Conservation (phyloP, 2,113 vertebrate genomes). For the Chloroceryle aenea region DNA sequence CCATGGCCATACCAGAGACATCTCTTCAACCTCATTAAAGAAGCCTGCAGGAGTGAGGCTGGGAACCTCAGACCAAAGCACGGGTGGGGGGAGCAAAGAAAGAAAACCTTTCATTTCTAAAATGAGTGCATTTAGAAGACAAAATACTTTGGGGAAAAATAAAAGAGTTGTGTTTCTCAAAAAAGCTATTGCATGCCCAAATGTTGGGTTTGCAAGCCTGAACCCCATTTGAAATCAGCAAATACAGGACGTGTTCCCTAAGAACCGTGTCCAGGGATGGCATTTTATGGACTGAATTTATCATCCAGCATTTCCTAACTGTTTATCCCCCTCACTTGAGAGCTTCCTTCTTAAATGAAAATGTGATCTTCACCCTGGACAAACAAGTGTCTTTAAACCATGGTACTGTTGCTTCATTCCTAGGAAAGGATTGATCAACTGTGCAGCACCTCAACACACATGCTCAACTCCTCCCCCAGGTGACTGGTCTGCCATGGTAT, state of each 20-base stretch:
- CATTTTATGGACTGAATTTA: neutral
- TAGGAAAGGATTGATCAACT: neutral
- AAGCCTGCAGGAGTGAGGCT: neutral
- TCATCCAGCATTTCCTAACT: neutral
- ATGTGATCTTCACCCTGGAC: neutral
- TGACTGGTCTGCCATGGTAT: neutral
- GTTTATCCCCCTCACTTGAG: neutral
- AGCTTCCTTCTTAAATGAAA: neutral
- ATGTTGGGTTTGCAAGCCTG: neutral
- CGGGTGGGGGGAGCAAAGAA: neutral
- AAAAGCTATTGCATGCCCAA: neutral
- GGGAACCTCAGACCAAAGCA: neutral
- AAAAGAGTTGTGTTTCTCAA: neutral
- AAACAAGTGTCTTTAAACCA: neutral
- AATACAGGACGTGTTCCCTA: neutral
- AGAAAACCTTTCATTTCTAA: neutral
- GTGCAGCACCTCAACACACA: neutral
- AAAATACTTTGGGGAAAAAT: neutral
- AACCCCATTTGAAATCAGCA: neutral
- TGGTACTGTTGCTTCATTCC: neutral
- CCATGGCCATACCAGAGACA: neutral
- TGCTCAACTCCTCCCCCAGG: accelerated
- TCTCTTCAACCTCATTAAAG: neutral
- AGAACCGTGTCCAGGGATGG: neutral
- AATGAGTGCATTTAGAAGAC: neutral